Evolutionary conservation across 2,113 vertebrate species (phyloP), one percentile per base, ranked within the genome.

Genomic region (Colius striatus): DNA sequence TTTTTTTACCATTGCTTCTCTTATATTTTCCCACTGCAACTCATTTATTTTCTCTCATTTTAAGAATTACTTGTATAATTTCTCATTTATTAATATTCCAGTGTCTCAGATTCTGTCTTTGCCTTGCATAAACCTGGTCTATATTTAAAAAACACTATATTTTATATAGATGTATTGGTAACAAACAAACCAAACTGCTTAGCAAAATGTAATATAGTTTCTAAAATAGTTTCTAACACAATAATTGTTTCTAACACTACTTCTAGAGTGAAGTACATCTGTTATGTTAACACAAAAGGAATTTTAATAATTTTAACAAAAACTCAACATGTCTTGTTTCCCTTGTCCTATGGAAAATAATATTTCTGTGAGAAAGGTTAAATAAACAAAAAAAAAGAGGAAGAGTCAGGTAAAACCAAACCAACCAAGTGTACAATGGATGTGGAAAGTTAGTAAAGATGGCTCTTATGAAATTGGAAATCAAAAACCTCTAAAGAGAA

Each of bases 1-100:
- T 54, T 57, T 23, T 50, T 36, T 34, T 2, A n/a, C 5, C 11
- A 12, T 25, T 68, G 2, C 2, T 90, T 76, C 65, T 14, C 14
- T 68, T 60, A 36, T 4, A 38, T 4, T 43, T 57, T 4, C 7
- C 10, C 4, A 10, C 3, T 1, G 3, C 7, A 47, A 22, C 17
- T 53, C 11, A 55, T 53, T 71, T 71, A 62, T 10, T 43, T 79
- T 72, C 38, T 76, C 36, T 57, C 23, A 54, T 67, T 83, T 83
- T 89, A 45, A 76, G 32, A 72, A 34, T 55, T 6, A 57, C 6
- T 2, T 51, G 8, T 11, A 55, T 34, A 47, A 55, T 67, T 55
- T 65, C 13, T 81, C 5, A n/a, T 30, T 16, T 34, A 32, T 53
- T 12, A 41, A 0, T 29, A 5, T 25, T 60, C 19, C 67, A 51